phyloP scores from a whole-genome alignment of 2,888 invertebrate genomes.

The Palloptera scutellata region DNA sequence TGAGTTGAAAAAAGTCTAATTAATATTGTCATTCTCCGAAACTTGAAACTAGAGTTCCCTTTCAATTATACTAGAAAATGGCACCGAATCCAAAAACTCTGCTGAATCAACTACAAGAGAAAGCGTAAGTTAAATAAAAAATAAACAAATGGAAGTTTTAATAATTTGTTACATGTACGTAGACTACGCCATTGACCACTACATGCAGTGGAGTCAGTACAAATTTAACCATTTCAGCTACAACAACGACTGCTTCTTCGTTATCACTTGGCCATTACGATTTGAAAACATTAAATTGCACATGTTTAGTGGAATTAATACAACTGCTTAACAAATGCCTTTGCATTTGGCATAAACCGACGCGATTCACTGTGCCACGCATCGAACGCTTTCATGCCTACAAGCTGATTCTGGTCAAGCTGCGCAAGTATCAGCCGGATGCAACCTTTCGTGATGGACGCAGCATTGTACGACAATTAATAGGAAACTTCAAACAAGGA shows the following conservation, averaged over 20 bases:
- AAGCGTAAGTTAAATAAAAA: constrained; percentile 16
- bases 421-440: constrained; percentile 23
- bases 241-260: not conserved
- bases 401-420: constrained; percentile 22
- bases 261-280: constrained; percentile 2
- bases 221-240: constrained; percentile 3
- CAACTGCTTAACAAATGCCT: constrained; percentile 27
- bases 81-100: not conserved
- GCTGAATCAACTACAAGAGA: not conserved
- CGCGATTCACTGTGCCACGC: constrained; percentile 22
- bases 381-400: constrained; percentile 28
- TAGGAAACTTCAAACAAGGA: not conserved
- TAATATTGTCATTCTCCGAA: not conserved
- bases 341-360: constrained; percentile 32
- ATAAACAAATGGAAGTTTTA: too few species aligned
- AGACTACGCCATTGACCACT: constrained; percentile 3
- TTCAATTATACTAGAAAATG: constrained; percentile 15
- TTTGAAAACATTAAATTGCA: constrained; percentile 6
- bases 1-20: not conserved
- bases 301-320: constrained; percentile 20
- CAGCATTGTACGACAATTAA: constrained; percentile 32
- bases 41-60: constrained; percentile 17
- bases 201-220: not conserved
- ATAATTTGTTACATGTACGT: not conserved
- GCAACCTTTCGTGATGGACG: constrained; percentile 25